Evolutionary conservation across 2,113 vertebrate species (phyloP).

Genomic region (Alligator mississippiensis): DNA sequence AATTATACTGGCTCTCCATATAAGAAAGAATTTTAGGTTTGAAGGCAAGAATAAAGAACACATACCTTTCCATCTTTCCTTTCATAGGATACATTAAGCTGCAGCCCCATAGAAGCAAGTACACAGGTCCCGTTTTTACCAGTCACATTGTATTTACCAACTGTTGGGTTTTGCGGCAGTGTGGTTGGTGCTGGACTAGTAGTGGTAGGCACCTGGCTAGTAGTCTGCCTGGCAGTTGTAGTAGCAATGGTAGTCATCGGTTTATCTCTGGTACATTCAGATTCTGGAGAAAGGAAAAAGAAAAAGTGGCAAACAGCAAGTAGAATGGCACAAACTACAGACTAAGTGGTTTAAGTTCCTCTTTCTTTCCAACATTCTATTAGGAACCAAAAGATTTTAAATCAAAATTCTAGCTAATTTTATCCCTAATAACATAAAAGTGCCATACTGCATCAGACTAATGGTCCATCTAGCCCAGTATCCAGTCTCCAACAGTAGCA

Average conservation of each 20-base stretch:
- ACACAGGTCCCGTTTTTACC: constrained; percentile 84
- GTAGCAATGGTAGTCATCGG: constrained; percentile 18
- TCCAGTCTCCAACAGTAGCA: no score
- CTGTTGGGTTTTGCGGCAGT: constrained; percentile 68
- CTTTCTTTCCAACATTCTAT: neutral
- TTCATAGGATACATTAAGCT: constrained; percentile 86
- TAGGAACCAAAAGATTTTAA: neutral
- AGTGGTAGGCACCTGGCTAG: constrained; percentile 50
- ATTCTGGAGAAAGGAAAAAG: constrained; percentile 77
- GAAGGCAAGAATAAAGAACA: neutral
- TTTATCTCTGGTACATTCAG: constrained; percentile 83
- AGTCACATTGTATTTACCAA: constrained; percentile 80
- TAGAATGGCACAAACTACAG: neutral
- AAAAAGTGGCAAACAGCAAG: neutral
- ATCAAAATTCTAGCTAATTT: neutral
- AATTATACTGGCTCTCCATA: neutral
- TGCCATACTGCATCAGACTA: no score
- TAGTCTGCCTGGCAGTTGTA: constrained; percentile 43
- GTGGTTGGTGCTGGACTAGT: constrained; percentile 49
- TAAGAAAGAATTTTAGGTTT: neutral
- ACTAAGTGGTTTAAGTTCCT: neutral
- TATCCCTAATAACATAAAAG: no score
- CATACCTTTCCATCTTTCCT: constrained; percentile 79
- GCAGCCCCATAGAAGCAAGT: constrained; percentile 88
- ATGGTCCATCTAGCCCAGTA: no score